Evolutionary conservation across 2,888 invertebrate genomes (phyloP).

Genomic region (Anorthoa munda): DNA sequence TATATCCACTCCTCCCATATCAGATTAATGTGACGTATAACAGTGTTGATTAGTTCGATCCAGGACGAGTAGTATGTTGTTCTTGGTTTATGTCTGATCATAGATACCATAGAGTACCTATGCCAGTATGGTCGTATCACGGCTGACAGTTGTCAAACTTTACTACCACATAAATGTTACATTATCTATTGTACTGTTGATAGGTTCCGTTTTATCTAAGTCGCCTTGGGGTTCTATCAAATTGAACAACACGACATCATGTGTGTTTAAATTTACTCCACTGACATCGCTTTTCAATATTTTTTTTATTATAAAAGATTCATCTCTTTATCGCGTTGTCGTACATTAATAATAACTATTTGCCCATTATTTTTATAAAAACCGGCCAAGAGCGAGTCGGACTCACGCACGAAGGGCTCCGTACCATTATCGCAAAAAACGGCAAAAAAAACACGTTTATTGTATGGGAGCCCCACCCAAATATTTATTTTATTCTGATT

Average conservation of each 20-base stretch:
- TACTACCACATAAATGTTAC: conserved; percentile 47
- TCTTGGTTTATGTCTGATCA: conserved; percentile 33
- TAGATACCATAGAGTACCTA: conserved; percentile 18
- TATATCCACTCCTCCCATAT: no score
- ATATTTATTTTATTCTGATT: no score
- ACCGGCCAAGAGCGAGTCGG: no score
- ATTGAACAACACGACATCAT: not conserved
- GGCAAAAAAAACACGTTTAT: no score
- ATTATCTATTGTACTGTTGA: conserved; percentile 45
- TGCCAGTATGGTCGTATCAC: conserved; percentile 8
- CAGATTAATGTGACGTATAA: not conserved
- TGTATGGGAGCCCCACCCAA: no score
- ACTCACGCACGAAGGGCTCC: no score
- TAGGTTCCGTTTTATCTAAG: conserved; percentile 8
- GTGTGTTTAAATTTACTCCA: not conserved
- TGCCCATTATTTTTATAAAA: no score
- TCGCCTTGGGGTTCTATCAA: conserved; percentile 9
- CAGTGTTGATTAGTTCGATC: conserved; percentile 1
- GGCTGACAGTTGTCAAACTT: conserved; percentile 41
- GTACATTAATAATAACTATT: not conserved
- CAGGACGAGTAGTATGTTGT: conserved; percentile 14
- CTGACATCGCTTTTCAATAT: not conserved
- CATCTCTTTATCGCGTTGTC: not conserved
- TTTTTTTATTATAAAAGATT: not conserved
- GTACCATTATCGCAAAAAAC: no score